Evolutionary conservation across 1,140 invertebrate genomes (phyloP).

Genomic region (Cydia amplana): DNA sequence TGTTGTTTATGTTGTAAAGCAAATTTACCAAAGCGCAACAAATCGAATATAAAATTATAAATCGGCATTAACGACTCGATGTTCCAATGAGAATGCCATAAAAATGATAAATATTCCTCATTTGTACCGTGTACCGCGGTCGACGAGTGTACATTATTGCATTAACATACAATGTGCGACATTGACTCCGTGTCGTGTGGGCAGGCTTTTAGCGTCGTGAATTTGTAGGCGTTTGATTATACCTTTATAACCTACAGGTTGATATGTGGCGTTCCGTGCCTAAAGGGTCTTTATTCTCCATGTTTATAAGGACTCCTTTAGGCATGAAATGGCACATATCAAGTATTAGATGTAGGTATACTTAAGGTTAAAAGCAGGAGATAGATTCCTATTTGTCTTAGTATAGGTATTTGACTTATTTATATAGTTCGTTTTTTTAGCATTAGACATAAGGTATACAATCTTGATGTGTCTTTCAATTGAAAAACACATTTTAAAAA

Average conservation of each 20-base stretch:
- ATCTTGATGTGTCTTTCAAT: no score
- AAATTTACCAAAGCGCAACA: not conserved
- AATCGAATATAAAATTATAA: not conserved
- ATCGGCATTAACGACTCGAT: not conserved
- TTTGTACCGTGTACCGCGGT: not conserved
- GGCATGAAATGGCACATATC: no score
- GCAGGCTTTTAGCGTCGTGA: slow-evolving; percentile 29
- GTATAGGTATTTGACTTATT: no score
- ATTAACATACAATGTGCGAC: slow-evolving; percentile 39
- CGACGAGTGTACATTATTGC: slow-evolving; percentile 8
- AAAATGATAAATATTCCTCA: slow-evolving; percentile 9
- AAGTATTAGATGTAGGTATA: no score
- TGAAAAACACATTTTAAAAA: no score
- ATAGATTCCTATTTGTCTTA: no score
- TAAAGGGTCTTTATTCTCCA: no score
- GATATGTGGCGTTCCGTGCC: not conserved
- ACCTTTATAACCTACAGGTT: not conserved
- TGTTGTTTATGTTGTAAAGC: not conserved
- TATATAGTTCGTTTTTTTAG: no score
- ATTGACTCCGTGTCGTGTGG: slow-evolving; percentile 35
- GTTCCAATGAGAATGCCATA: not conserved
- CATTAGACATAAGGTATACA: no score
- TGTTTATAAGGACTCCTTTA: no score
- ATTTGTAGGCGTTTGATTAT: slow-evolving; percentile 19
- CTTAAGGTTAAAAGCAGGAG: not conserved